phyloP scores from a whole-genome alignment of 2,797 vertebrate species.

The Manis javanica region DNA sequence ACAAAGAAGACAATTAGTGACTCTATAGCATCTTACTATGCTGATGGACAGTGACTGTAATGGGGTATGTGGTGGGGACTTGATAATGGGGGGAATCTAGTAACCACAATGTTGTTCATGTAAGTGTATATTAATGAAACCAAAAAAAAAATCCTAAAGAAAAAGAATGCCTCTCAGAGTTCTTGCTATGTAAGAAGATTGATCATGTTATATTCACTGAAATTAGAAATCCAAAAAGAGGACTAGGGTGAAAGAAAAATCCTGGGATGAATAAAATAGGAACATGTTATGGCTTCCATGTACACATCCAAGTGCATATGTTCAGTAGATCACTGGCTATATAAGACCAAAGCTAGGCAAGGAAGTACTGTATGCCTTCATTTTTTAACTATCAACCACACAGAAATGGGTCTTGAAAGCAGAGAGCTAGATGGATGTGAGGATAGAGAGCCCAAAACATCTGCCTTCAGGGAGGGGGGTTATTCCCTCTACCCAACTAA shows the following conservation, averaged over 20 bases:
- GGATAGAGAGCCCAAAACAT: not conserved
- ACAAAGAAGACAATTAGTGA: too few species aligned
- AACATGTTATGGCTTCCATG: not conserved
- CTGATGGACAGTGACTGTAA: too few species aligned
- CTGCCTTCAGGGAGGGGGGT: too few species aligned
- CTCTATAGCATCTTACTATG: too few species aligned
- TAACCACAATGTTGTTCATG: too few species aligned
- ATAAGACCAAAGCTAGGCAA: not conserved
- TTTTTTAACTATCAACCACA: not conserved
- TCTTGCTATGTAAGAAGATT: not conserved
- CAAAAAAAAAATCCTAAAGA: too few species aligned
- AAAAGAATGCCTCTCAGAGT: not conserved
- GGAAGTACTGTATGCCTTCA: not conserved
- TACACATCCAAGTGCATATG: not conserved
- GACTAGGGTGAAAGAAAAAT: not conserved
- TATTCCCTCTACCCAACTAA: not conserved
- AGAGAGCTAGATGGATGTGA: not conserved
- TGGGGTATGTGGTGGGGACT: too few species aligned
- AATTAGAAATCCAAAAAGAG: slow-evolving; percentile 35
- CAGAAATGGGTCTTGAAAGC: not conserved
- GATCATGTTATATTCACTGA: not conserved
- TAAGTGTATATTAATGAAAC: too few species aligned
- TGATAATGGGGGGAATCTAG: too few species aligned
- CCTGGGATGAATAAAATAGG: not conserved
- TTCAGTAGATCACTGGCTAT: not conserved